Conservation (phyloP, 2,113 vertebrate species). For the Ranitomeya variabilis region DNA sequence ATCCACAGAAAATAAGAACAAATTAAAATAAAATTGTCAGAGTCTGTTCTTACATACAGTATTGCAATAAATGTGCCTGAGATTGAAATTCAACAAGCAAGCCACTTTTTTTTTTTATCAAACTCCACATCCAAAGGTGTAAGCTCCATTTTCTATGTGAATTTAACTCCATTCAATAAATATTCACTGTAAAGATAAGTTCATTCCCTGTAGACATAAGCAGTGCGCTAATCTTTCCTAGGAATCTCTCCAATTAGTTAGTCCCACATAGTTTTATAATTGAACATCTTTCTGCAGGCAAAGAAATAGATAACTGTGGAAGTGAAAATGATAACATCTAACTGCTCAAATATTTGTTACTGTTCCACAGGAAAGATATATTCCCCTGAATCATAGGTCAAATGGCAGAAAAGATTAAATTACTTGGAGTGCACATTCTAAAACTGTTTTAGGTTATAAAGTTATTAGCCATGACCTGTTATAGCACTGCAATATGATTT, state of each 20-base stretch:
- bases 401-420: conserved; percentile 18
- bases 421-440: conserved; percentile 5
- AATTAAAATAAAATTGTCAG: not conserved
- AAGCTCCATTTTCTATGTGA: conserved; percentile 3
- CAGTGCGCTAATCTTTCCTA: conserved; percentile 16
- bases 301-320: conserved; percentile 30
- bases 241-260: conserved; percentile 45
- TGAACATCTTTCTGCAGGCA: conserved; percentile 43
- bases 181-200: conserved; percentile 28
- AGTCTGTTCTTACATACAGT: not conserved
- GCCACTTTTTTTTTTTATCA: not conserved
- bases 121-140: not conserved
- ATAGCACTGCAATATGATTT: not conserved
- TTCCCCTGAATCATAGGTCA: not conserved
- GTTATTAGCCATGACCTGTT: conserved; percentile 16
- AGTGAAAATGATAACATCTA: conserved; percentile 35
- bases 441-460: conserved; percentile 19
- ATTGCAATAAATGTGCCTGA: not conserved
- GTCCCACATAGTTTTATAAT: conserved; percentile 34
- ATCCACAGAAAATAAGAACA: not conserved
- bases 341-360: conserved; percentile 36
- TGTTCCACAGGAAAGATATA: conserved; percentile 16
- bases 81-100: not conserved
- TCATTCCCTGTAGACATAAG: conserved; percentile 16
- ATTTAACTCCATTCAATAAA: conserved; percentile 21